Evolutionary conservation across 1,140 invertebrate genomes (phyloP).

Genomic region (Diorhabda sublineata): DNA sequence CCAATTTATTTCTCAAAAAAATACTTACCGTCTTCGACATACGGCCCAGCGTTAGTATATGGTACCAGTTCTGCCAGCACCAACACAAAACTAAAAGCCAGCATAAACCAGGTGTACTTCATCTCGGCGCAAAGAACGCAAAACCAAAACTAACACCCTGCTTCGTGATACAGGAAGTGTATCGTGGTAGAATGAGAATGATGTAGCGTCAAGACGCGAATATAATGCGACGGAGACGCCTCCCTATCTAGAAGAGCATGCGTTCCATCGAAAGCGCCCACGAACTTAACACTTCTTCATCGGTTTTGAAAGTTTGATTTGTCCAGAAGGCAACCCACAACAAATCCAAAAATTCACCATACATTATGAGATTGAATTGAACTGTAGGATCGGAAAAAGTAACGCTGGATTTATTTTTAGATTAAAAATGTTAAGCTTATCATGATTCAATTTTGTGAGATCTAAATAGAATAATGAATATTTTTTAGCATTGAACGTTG

Average conservation of each 20-base stretch:
- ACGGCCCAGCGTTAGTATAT: conserved; percentile 36
- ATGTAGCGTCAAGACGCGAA: conserved; percentile 28
- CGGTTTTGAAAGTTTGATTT: conserved; percentile 2
- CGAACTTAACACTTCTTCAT: conserved; percentile 16
- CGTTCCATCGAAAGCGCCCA: conserved; percentile 17
- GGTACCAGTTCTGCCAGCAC: conserved; percentile 36
- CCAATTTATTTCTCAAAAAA: background rate
- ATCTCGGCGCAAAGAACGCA: conserved; percentile 33
- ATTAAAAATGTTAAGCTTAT: no score
- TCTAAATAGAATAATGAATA: no score
- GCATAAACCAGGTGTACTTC: conserved; percentile 42
- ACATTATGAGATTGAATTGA: no score
- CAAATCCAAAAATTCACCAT: background rate
- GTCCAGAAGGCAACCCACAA: conserved; percentile 2
- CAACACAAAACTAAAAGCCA: conserved; percentile 40
- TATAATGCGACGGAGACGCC: conserved; percentile 32
- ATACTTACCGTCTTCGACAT: conserved; percentile 46
- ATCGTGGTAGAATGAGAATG: conserved; percentile 24
- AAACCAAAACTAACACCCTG: conserved; percentile 16
- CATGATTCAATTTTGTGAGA: no score
- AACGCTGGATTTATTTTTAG: no score
- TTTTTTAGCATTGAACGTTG: no score
- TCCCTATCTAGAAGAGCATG: conserved; percentile 25
- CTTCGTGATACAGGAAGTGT: conserved; percentile 21
- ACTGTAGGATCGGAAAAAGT: no score